Evolutionary conservation across 2,888 invertebrate genomes (phyloP), one percentile per base, ranked within the genome.

Genomic region (Acleris literana): DNA sequence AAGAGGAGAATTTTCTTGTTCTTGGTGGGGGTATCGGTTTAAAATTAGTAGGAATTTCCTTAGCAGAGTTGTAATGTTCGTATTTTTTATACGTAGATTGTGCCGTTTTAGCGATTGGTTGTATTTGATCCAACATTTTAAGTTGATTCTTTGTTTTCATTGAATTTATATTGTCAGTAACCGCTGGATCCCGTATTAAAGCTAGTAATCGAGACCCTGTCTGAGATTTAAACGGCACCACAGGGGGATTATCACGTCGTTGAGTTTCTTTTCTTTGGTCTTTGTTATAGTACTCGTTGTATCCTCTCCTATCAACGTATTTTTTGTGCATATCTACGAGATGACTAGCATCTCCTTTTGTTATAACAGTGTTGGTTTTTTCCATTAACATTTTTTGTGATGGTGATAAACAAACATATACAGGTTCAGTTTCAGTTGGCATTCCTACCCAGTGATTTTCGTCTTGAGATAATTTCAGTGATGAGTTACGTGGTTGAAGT

Each of bases 331-430:
- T 93, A 75, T 96, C 95, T 4, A 95, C 86, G 54, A 96, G 88
- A 72, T 94, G 93, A 75, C 94, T 95, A 1, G 94, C 94, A 71
- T 94, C 94, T 69, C 91, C 86, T 73, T 93, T 89, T 33, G 79
- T 79, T 55, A 91, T 83, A n/a, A 92, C 79, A 55, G 90, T 88
- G 51, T 92, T 92, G 20, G 93, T 93, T 76, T 93, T 94, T 66
- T 94, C 93, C 79, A 94, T 90, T 52, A 94, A 85, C 76, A 92
- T 91, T 77, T 94, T 94, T 80, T 96, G 96, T 5, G 95, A 95
- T 0, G 96, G 96, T 1, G 96, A 96, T 13, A 96, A 88, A 76
- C 95, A 96, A 7, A 95, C 90, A 64, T 96, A 87, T 0, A 95
- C 77, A 56, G 93, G 93, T 76, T 95, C 94, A 43, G 88, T 86